Conservation (phyloP, 2,888 invertebrate species). For the Apodemia hepburni region DNA sequence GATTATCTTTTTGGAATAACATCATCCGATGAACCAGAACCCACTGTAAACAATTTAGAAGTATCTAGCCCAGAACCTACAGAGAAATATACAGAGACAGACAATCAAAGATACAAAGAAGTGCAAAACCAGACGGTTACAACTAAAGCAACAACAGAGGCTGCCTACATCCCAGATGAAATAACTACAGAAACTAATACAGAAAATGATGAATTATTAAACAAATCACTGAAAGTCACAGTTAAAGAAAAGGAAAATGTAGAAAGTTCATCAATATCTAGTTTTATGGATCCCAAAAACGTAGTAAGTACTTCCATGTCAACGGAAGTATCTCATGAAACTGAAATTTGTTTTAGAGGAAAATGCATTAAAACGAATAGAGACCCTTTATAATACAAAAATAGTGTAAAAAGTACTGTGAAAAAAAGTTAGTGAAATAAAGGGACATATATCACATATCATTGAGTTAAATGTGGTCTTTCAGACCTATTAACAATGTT, state of each 20-base stretch:
- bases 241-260: conserved; percentile 32
- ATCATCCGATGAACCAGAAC: conserved; percentile 42
- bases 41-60: conserved; percentile 28
- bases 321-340: conserved; percentile 91
- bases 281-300: conserved; percentile 74
- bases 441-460: not conserved
- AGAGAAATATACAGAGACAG: conserved; percentile 8
- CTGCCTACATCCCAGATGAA: conserved; percentile 63
- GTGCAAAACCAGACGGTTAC: conserved; percentile 41
- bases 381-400: conserved; percentile 51
- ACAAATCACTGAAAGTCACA: conserved; percentile 31
- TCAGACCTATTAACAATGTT: not conserved
- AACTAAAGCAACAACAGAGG: conserved; percentile 56
- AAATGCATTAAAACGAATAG: conserved; percentile 87
- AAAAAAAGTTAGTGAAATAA: conserved; percentile 25
- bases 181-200: conserved; percentile 47
- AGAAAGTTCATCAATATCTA: conserved; percentile 55
- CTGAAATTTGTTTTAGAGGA: conserved; percentile 93
- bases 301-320: conserved; percentile 88
- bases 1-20: conserved; percentile 66
- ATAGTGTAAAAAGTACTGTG: conserved; percentile 52
- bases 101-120: conserved; percentile 28
- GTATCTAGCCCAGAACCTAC: conserved; percentile 22
- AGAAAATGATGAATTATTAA: conserved; percentile 34
- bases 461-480: not conserved